Evolutionary conservation across 2,797 vertebrate genomes (phyloP).

Genomic region (Nannoperca australis): DNA sequence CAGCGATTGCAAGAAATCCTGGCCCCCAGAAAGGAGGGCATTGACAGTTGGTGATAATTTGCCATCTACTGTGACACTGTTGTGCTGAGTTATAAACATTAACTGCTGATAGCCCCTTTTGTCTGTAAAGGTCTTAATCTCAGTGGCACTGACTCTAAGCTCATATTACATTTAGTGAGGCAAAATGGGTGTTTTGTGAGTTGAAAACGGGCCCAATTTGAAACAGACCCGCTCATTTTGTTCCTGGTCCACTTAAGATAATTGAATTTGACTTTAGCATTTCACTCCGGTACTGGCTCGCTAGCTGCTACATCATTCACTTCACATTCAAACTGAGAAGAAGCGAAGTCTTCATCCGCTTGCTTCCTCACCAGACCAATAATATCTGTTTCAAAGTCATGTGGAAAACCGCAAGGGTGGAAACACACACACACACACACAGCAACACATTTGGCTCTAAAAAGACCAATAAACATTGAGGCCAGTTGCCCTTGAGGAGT

Average conservation of each 20-base stretch:
- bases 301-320: constrained; percentile 53
- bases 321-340: constrained; percentile 54
- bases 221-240: constrained; percentile 72
- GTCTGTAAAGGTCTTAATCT: constrained; percentile 67
- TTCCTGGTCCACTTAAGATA: constrained; percentile 78
- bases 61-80: constrained; percentile 56
- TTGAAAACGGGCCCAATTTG: constrained; percentile 74
- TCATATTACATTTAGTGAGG: constrained; percentile 67
- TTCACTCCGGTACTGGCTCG: constrained; percentile 51
- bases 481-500: constrained; percentile 60
- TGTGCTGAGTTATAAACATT: constrained; percentile 64
- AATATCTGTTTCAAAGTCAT: constrained; percentile 57
- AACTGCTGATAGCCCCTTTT: constrained; percentile 64
- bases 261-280: constrained; percentile 80
- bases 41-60: constrained; percentile 67
- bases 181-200: constrained; percentile 75
- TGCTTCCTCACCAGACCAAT: constrained; percentile 45
- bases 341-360: constrained; percentile 35
- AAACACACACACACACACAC: constrained; percentile 32
- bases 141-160: constrained; percentile 46
- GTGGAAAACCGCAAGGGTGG: constrained; percentile 41
- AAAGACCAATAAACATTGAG: constrained; percentile 64
- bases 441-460: constrained; percentile 49
- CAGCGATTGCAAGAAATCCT: constrained; percentile 31
- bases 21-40: constrained; percentile 39